Evolutionary conservation across 2,888 invertebrate genomes (phyloP).

Genomic region (Andricus quercusramuli): DNA sequence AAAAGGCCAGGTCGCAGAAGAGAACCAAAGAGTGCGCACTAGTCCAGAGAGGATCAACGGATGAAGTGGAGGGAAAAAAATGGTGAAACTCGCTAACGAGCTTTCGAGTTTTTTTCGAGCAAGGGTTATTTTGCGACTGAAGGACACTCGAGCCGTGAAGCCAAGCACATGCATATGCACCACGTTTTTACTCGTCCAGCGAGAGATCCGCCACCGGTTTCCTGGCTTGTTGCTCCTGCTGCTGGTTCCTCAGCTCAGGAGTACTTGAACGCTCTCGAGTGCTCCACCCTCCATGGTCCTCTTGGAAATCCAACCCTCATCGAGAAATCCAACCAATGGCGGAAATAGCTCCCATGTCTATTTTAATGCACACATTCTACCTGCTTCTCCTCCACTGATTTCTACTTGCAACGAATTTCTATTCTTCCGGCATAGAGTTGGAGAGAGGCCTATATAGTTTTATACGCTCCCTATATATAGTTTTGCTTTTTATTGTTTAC

Average conservation of each 20-base stretch:
- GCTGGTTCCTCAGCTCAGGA: conserved; percentile 62
- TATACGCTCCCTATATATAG: too few species aligned
- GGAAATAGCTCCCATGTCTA: conserved; percentile 49
- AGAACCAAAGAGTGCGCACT: conserved; percentile 43
- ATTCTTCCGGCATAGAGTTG: conserved; percentile 43
- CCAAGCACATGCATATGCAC: conserved; percentile 62
- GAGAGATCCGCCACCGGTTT: conserved; percentile 55
- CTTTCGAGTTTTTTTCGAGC: conserved; percentile 68
- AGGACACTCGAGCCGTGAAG: conserved; percentile 67
- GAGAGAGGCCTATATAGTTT: conserved; percentile 44
- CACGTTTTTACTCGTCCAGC: conserved; percentile 57
- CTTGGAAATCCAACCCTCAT: conserved; percentile 54
- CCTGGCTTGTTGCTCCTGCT: conserved; percentile 52
- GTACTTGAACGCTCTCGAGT: conserved; percentile 69
- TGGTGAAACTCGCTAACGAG: conserved; percentile 74
- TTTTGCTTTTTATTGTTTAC: neutral
- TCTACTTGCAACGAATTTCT: conserved; percentile 33
- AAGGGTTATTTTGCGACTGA: conserved; percentile 62
- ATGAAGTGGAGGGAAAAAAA: conserved; percentile 59
- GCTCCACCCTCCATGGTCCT: conserved; percentile 67
- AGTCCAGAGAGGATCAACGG: conserved; percentile 58
- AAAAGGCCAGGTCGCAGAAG: conserved; percentile 19
- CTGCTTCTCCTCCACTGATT: conserved; percentile 38
- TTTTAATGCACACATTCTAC: conserved; percentile 51
- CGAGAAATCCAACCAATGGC: conserved; percentile 50